Base-by-base conservation (phyloP, 2,797 vertebrate genomes). In the Bucorvus abyssinicus region DNA sequence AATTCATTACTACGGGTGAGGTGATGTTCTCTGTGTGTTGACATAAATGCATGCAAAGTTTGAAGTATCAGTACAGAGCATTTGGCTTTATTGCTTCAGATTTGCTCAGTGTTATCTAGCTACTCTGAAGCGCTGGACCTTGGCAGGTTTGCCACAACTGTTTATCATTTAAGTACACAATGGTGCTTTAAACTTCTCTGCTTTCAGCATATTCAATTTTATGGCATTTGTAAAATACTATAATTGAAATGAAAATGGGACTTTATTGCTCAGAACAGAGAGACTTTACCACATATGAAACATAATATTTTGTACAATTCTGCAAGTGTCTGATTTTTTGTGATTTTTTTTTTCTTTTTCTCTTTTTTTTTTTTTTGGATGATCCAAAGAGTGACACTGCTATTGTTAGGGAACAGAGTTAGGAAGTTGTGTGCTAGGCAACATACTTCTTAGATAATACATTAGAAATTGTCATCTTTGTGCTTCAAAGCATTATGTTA, bases 1-100 rank as follows among this genome's bases (percentile, higher is more conserved):
- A 86, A 69, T 73, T 79, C 86, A 74, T 92, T 63, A 42, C 21
- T 69, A 56, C 11, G 7, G 80, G 79, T 71, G 53, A 53, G 52
- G 24, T 71, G 16, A 14, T 92, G 67, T 61, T 84, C 71, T 91
- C 4, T 82, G 23, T 70, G 23, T 79, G 65, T 44, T 71, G 52
- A 23, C 79, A 95, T 87, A 95, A 96, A 96, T 63, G 71, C 40
- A 69, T 81, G 64, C 59, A 87, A 88, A 92, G 7, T 74, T 67
- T 89, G 70, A 94, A 92, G 64, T 69, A 94, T 49, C 59, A 50
- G 21, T 78, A 86, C 0, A 0, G 40, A 92, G 42, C 79, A 90
- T 87, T 91, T 94, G 77, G 13, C 36, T 89, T 97, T 95, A 96
- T 92, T 80, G 59, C 76, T 91, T 91, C 38, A 13, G 67, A 47